These are phyloP conservation scores for Ceriagrion tenellum DNA, from an alignment of 2,888 invertebrate species.

Conservation along the genomic window DNA sequence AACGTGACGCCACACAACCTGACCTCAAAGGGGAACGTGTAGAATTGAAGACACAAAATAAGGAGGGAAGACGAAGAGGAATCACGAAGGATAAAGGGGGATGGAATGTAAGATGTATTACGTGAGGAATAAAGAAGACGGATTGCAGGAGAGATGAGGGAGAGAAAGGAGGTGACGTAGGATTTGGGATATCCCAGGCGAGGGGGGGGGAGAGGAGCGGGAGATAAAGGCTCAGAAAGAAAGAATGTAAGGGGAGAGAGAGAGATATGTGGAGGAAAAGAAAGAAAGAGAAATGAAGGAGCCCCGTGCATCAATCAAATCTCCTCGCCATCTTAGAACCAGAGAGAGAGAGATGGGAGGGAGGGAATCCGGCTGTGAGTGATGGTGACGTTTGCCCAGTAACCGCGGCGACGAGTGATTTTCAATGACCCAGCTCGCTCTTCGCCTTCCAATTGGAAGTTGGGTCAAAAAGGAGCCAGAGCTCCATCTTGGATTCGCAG, in stretches of 20 bases:
- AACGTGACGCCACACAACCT: no score
- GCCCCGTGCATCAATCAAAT: constrained; percentile 8
- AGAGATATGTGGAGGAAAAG: no score
- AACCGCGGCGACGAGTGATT: constrained; percentile 20
- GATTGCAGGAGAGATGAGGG: not conserved
- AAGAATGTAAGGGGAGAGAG: not conserved
- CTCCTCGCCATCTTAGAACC: not conserved
- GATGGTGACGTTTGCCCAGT: not conserved
- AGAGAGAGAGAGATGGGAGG: not conserved
- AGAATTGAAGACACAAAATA: constrained; percentile 18
- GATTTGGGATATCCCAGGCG: not conserved
- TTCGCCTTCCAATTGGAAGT: not conserved
- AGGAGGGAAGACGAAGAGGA: constrained; percentile 53
- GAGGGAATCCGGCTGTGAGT: not conserved
- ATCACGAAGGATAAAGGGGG: not conserved
- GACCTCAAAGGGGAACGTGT: not conserved
- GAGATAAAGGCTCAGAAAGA: not conserved
- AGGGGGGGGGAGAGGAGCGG: not conserved
- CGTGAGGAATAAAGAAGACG: not conserved
- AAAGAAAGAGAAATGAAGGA: not conserved
- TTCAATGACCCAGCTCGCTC: not conserved
- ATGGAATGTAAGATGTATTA: no score
- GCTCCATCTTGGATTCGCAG: not conserved
- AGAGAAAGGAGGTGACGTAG: not conserved
- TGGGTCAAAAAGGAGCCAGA: no score